Evolutionary conservation across 2,888 invertebrate genomes (phyloP).

Genomic region (Thelaira solivaga): DNA sequence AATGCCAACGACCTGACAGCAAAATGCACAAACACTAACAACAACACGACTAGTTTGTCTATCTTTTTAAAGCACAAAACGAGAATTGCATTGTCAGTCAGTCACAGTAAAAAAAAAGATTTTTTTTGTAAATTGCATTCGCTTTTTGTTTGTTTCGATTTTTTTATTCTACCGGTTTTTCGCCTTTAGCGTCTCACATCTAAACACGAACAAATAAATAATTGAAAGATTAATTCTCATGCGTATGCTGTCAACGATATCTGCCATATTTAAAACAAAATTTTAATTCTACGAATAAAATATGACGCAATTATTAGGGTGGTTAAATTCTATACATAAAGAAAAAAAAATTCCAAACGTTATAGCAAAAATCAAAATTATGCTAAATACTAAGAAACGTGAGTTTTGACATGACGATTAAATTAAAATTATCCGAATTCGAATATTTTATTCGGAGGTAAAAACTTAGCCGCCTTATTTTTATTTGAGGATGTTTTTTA

Average conservation of each 20-base stretch:
- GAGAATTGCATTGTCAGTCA: conserved; percentile 42
- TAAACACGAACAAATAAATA: neutral
- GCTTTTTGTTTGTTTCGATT: neutral
- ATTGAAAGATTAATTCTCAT: conserved; percentile 7
- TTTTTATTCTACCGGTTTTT: conserved; percentile 2
- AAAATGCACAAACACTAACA: conserved; percentile 13
- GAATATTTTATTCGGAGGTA: too few relatives aligned
- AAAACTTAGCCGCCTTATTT: too few relatives aligned
- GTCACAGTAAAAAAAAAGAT: neutral
- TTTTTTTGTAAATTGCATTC: conserved; percentile 19
- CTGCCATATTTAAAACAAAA: neutral
- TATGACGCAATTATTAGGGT: neutral
- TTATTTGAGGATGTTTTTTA: too few relatives aligned
- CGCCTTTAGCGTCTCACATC: neutral
- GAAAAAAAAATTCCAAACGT: too few relatives aligned
- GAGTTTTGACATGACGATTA: too few relatives aligned
- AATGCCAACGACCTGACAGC: conserved; percentile 77
- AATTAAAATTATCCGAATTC: too few relatives aligned
- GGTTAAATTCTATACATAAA: too few relatives aligned
- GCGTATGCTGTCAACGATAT: neutral
- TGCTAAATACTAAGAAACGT: too few relatives aligned
- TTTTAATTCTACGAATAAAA: neutral
- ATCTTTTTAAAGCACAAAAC: conserved; percentile 26
- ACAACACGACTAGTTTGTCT: neutral
- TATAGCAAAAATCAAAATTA: too few relatives aligned